Conservation (phyloP, 2,888 invertebrate genomes). For the Eupeodes luniger region DNA sequence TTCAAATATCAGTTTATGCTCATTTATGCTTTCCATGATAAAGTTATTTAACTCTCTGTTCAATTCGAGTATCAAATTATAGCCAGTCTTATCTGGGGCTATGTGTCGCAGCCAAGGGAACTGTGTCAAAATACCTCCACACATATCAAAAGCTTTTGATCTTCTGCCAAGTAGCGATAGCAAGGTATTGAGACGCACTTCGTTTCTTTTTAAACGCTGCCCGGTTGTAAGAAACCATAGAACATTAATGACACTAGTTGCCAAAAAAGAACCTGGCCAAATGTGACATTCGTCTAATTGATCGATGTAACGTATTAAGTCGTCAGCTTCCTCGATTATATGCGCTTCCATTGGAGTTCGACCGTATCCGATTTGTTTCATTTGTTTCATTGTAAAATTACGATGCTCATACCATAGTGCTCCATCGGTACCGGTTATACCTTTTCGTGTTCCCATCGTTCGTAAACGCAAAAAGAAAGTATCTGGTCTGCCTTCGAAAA, state of each 20-base stretch:
- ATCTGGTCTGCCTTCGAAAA: conserved; percentile 88
- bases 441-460: conserved; percentile 86
- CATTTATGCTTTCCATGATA: conserved; percentile 86
- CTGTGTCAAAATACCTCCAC: conserved; percentile 86
- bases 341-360: conserved; percentile 85
- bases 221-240: conserved; percentile 87
- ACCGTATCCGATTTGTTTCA: conserved; percentile 86
- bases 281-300: conserved; percentile 77
- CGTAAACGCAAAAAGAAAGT: conserved; percentile 87
- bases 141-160: conserved; percentile 86
- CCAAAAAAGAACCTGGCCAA: conserved; percentile 84
- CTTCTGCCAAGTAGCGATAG: conserved; percentile 85
- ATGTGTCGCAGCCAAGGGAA: conserved; percentile 88
- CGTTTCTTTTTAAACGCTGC: conserved; percentile 84
- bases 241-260: conserved; percentile 87
- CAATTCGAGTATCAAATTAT: conserved; percentile 85
- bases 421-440: conserved; percentile 87
- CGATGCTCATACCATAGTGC: conserved; percentile 86
- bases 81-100: conserved; percentile 87
- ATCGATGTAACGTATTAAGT: conserved; percentile 81
- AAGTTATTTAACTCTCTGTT: conserved; percentile 86
- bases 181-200: conserved; percentile 84
- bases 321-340: conserved; percentile 86
- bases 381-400: conserved; percentile 85
- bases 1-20: conserved; percentile 85